These are phyloP conservation scores for Oreochromis tanganicae DNA, from an alignment of 2,113 vertebrate genomes.

Conservation along the genomic window DNA sequence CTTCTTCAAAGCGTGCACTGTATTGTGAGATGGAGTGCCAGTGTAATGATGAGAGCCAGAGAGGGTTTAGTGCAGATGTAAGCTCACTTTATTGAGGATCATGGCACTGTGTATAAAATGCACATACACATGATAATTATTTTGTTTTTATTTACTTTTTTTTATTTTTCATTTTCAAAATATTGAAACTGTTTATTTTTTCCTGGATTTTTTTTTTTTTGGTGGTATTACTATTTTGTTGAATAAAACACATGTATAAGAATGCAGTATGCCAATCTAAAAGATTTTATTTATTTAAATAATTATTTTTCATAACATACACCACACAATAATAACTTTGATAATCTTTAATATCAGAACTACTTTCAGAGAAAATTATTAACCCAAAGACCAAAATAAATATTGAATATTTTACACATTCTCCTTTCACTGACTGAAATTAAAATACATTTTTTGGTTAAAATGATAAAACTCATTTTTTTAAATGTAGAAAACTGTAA, in stretches of 20 bases:
- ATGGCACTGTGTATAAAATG: neutral
- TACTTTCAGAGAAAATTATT: neutral
- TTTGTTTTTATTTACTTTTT: neutral
- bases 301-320: neutral
- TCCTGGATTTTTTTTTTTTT: neutral
- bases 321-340: neutral
- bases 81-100: slow-evolving; percentile 20
- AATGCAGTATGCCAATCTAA: neutral
- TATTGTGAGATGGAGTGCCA: slow-evolving; percentile 38
- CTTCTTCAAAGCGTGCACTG: slow-evolving; percentile 50
- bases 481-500: neutral
- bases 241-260: neutral
- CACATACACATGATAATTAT: neutral
- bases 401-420: neutral
- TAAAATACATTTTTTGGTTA: neutral
- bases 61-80: slow-evolving; percentile 10
- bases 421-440: neutral
- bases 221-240: neutral
- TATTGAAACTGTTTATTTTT: neutral
- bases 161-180: neutral
- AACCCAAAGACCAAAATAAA: neutral
- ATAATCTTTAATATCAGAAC: neutral
- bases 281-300: neutral
- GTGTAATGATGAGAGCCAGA: slow-evolving; percentile 43
- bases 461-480: neutral